These are phyloP conservation scores for Xiphophorus birchmanni DNA, from an alignment of 2,797 vertebrate genomes.

Conservation along the genomic window DNA sequence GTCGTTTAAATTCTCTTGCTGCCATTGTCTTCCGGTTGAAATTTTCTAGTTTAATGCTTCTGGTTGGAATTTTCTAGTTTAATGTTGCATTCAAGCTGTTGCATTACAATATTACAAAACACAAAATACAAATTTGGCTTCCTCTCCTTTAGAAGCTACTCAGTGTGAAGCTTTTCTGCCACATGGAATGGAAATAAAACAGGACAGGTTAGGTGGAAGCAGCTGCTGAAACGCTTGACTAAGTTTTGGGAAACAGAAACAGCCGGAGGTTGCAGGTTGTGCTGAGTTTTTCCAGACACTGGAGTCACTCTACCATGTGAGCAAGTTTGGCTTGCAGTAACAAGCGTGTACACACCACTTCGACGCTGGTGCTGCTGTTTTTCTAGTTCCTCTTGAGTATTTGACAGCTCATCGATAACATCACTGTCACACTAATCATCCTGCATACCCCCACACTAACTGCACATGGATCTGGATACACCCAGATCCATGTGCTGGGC, in stretches of 20 bases:
- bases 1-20: background rate
- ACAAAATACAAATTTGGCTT: constrained; percentile 22
- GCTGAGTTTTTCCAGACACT: constrained; percentile 30
- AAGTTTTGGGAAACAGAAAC: constrained; percentile 35
- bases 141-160: constrained; percentile 22
- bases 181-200: constrained; percentile 44
- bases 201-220: constrained; percentile 33
- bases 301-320: constrained; percentile 23
- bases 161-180: constrained; percentile 28
- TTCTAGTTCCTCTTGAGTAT: constrained; percentile 34
- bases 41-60: constrained; percentile 2
- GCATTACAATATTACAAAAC: background rate
- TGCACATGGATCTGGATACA: constrained; percentile 12
- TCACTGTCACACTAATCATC: constrained; percentile 38
- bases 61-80: background rate
- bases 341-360: background rate
- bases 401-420: constrained; percentile 54
- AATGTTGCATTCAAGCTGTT: too few species aligned
- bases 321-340: constrained; percentile 21
- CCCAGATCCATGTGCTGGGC: too few species aligned
- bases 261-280: constrained; percentile 33
- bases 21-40: constrained; percentile 7
- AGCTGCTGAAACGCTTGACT: constrained; percentile 46
- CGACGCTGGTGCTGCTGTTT: constrained; percentile 15
- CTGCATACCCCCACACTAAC: constrained; percentile 49